phyloP scores from a whole-genome alignment of 2,797 vertebrate species.

The Ctenopoma kingsleyae region DNA sequence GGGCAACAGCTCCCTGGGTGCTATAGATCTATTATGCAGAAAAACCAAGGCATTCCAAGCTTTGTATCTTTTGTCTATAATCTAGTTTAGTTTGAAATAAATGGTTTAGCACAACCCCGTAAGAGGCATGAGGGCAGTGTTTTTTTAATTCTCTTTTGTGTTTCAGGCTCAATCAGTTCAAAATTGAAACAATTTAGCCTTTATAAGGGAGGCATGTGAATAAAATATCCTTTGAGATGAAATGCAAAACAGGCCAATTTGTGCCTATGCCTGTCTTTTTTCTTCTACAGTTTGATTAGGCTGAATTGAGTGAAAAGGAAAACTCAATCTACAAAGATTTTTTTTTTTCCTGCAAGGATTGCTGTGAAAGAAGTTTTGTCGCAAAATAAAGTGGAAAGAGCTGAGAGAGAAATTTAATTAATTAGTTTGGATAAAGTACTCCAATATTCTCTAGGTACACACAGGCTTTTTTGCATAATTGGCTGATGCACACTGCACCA shows the following conservation, averaged over 20 bases:
- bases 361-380: constrained; percentile 33
- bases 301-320: constrained; percentile 59
- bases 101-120: constrained; percentile 83
- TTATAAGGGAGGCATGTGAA: constrained; percentile 83
- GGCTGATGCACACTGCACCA: constrained; percentile 22
- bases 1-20: constrained; percentile 64
- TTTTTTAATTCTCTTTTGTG: constrained; percentile 60
- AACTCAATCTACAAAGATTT: constrained; percentile 51
- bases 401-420: constrained; percentile 54
- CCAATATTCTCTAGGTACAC: constrained; percentile 27
- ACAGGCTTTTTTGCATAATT: constrained; percentile 47
- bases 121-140: constrained; percentile 68
- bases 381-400: constrained; percentile 38
- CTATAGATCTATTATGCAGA: constrained; percentile 63
- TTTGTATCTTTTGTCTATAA: constrained; percentile 83
- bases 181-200: constrained; percentile 84
- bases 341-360: constrained; percentile 7
- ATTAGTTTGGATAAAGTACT: constrained; percentile 50
- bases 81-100: constrained; percentile 89
- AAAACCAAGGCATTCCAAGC: constrained; percentile 80
- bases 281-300: constrained; percentile 53
- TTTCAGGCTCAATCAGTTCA: constrained; percentile 82
- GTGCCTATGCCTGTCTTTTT: constrained; percentile 43
- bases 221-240: constrained; percentile 81
- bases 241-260: constrained; percentile 82